Evolutionary conservation across 2,888 invertebrate genomes (phyloP), one percentile per base, ranked within the genome.

Genomic region (Eugnorisma glareosa): DNA sequence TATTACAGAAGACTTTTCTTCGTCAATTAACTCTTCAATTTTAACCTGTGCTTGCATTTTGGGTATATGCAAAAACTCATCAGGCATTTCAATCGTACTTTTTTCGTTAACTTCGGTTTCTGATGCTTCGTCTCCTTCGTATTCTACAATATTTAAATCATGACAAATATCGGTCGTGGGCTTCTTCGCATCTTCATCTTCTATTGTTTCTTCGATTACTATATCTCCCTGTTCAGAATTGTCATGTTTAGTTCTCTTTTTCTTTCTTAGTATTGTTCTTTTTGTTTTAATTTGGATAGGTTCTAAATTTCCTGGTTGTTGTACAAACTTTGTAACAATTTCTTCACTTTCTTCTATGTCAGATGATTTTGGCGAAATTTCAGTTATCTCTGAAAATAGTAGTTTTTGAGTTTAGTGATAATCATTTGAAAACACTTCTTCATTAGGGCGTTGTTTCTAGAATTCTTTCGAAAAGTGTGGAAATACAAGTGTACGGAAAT

Each of bases 261-360:
- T 97, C 87, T 97, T 97, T 86, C 96, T 93, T 75, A 97, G 88
- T 77, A 97, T 96, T 1, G 97, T 97, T 86, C 97, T 89, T 90
- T 97, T 97, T 3, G 97, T 97, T 92, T 97, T 97, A 31, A 97
- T 94, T 93, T 97, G 96, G 79, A 95, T 96, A 13, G 97, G 97
- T 92, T 97, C 97, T n/a, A 93, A 92, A 75, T 95, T 94, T 40
- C 96, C 97, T 18, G 97, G 95, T 63, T 94, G 91, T 91, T 95
- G 94, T 85, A 97, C 93, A 86, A 97, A 97, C 92, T 97, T 97
- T 1, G 97, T 97, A 59, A 97, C 91, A 31, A 97, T 97, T 95
- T 97, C 97, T 93, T 97, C 97, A 64, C 96, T 95, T 95, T 97
- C 97, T 93, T 97, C 96, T 61, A 94, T 84, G 75, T 97, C 97